These are phyloP conservation scores for Anadara kagoshimensis DNA, from an alignment of 1,140 invertebrate genomes.

Conservation along the genomic window DNA sequence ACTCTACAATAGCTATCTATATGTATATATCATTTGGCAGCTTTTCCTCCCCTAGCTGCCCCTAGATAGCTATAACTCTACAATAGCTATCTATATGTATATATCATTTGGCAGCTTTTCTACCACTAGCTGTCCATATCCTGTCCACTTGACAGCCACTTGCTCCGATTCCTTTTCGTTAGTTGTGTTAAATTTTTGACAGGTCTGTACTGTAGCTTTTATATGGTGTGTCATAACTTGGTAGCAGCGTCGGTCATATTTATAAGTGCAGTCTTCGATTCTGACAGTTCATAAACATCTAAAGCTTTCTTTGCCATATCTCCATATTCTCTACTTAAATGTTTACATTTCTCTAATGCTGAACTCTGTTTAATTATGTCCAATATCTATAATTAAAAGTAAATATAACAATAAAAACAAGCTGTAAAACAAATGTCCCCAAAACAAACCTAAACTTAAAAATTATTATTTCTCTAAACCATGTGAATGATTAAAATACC, in stretches of 20 bases:
- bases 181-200: no score
- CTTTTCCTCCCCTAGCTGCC: no score
- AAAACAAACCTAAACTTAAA: neutral
- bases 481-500: constrained; percentile 1
- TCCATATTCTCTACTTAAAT: constrained; percentile 85
- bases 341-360: constrained; percentile 83
- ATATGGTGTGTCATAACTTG: constrained; percentile 36
- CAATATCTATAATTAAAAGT: constrained; percentile 77
- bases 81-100: no score
- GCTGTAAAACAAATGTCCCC: constrained; percentile 8
- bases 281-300: constrained; percentile 72
- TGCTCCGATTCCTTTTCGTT: no score
- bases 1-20: no score
- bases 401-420: constrained; percentile 73
- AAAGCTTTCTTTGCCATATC: constrained; percentile 84
- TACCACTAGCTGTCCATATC: no score
- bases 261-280: constrained; percentile 66
- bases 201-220: no score
- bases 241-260: constrained; percentile 68
- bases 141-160: no score
- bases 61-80: no score
- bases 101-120: no score
- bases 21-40: no score
- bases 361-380: constrained; percentile 80
- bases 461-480: neutral